Evolutionary conservation across 2,113 vertebrate genomes (phyloP).

Genomic region (Oncorhynchus gorbuscha): DNA sequence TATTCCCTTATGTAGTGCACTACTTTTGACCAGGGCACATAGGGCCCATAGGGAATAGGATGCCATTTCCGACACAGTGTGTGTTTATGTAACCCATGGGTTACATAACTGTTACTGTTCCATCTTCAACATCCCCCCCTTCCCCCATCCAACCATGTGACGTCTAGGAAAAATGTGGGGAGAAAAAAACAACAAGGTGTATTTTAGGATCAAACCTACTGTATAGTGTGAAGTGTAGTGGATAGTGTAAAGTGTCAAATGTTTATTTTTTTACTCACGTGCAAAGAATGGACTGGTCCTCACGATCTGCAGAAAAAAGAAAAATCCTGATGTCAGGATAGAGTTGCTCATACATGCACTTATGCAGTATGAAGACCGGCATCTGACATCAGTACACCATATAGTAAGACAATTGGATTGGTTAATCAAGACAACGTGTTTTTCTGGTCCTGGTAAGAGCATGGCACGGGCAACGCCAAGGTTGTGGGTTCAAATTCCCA

Average conservation of each 20-base stretch:
- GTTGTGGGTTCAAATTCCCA: too few relatives aligned
- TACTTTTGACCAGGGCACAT: too few relatives aligned
- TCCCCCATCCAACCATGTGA: conserved; percentile 8
- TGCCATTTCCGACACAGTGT: not conserved
- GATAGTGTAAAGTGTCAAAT: not conserved
- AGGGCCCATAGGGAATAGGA: too few relatives aligned
- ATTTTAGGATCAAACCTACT: not conserved
- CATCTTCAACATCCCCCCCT: not conserved
- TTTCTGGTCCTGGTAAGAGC: not conserved
- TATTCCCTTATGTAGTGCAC: too few relatives aligned
- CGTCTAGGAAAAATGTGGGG: not conserved
- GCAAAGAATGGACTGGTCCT: conserved; percentile 98
- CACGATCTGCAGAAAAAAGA: conserved; percentile 80
- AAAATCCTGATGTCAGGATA: not conserved
- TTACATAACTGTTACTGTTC: conserved; percentile 49
- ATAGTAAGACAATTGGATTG: not conserved
- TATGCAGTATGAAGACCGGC: not conserved
- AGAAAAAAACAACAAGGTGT: conserved; percentile 25
- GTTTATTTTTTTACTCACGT: conserved; percentile 82
- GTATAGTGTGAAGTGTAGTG: too few relatives aligned
- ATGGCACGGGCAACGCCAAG: too few relatives aligned
- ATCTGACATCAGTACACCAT: not conserved
- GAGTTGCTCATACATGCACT: not conserved
- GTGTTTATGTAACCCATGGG: conserved; percentile 33
- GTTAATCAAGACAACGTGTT: not conserved